Conservation (phyloP, 2,888 invertebrate genomes). For the Spatulosminthurus flaviceps region DNA sequence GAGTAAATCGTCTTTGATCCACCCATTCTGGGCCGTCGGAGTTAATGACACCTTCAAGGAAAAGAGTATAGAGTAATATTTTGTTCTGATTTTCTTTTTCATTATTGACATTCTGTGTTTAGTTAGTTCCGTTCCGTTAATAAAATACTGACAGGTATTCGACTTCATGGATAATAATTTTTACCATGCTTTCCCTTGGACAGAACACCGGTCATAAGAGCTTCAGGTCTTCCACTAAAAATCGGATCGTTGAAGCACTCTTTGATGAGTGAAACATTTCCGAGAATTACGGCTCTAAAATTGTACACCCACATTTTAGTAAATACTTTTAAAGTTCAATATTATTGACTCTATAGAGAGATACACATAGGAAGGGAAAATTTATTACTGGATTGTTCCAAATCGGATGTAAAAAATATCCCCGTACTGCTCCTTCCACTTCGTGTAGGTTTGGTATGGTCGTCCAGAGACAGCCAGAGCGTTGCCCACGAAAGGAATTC, state of each 20-base stretch:
- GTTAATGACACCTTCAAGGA: slow-evolving; percentile 18
- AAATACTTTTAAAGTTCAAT: too few species aligned
- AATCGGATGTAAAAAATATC: slow-evolving; percentile 7
- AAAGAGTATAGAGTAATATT: too few species aligned
- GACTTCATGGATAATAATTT: too few species aligned
- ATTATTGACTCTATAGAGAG: too few species aligned
- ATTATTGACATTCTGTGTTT: too few species aligned
- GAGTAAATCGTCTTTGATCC: slow-evolving; percentile 37
- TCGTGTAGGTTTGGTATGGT: slow-evolving; percentile 11
- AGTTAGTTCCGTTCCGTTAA: too few species aligned
- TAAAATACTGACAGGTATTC: too few species aligned
- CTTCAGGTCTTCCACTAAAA: slow-evolving; percentile 25
- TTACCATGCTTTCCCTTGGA: slow-evolving; percentile 22
- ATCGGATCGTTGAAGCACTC: slow-evolving; percentile 5
- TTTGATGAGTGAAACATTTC: too few species aligned
- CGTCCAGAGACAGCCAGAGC: not conserved
- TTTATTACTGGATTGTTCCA: slow-evolving; percentile 28
- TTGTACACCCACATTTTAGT: too few species aligned
- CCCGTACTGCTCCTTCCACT: slow-evolving; percentile 22
- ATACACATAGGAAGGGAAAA: too few species aligned
- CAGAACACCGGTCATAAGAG: not conserved
- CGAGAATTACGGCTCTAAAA: too few species aligned
- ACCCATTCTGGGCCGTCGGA: slow-evolving; percentile 35
- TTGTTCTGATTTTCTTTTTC: too few species aligned
- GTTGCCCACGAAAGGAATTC: slow-evolving; percentile 18